A percentile compares a stretch with the other conserved stretches of the same genome.
Conservation (phyloP, 2,888 invertebrate species). For the Cetonia aurata region DNA sequence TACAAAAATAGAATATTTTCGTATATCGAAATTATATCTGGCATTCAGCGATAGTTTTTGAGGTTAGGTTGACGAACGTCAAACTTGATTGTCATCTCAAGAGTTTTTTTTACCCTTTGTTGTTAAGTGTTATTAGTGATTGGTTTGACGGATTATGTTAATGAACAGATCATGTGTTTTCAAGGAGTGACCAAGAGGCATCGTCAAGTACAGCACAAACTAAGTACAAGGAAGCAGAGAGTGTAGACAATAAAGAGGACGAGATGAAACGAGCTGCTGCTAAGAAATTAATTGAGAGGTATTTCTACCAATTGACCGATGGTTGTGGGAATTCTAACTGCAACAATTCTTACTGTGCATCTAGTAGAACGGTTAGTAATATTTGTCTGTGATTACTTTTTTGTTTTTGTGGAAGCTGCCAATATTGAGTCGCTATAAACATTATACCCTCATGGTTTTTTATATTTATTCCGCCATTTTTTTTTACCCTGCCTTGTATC, state of each 20-base stretch:
- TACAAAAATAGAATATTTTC: constrained; percentile 45
- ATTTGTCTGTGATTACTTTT: neutral
- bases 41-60: constrained; percentile 21
- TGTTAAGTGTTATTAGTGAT: constrained; percentile 31
- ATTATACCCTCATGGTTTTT: too few species aligned
- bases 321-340: constrained; percentile 93
- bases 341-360: constrained; percentile 89
- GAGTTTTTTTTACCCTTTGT: constrained; percentile 52
- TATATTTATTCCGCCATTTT: too few species aligned
- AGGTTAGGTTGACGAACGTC: constrained; percentile 62
- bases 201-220: constrained; percentile 61
- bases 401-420: neutral
- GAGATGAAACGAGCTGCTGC: constrained; percentile 84
- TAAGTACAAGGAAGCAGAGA: constrained; percentile 54
- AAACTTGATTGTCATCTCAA: constrained; percentile 63
- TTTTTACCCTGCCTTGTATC: too few species aligned
- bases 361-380: constrained; percentile 82
- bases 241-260: constrained; percentile 67
- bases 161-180: constrained; percentile 42
- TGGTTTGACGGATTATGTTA: neutral
- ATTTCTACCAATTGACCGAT: constrained; percentile 92
- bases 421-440: too few species aligned
- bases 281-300: constrained; percentile 89
- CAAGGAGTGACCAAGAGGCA: constrained; percentile 65
- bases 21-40: constrained; percentile 25